These are phyloP conservation scores for Agriopis aurantiaria DNA, from an alignment of 2,888 invertebrate species.

Conservation along the genomic window DNA sequence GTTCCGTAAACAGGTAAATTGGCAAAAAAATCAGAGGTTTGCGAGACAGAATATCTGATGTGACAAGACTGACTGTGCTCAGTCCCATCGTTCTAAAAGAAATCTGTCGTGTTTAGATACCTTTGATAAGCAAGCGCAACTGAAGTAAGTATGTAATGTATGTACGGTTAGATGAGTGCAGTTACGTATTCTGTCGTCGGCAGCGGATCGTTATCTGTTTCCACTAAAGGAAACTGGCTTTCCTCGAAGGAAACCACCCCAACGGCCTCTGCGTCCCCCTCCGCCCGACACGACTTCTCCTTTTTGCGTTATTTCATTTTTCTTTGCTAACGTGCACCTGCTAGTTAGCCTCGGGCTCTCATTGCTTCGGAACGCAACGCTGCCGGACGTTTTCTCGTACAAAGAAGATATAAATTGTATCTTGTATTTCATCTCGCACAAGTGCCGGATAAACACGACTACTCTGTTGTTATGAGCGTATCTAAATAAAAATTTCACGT, in stretches of 20 bases:
- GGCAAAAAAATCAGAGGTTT: neutral
- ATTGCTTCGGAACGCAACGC: slow-evolving; percentile 56
- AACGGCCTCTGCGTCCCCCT: slow-evolving; percentile 68
- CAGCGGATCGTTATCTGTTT: slow-evolving; percentile 86
- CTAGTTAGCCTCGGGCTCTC: slow-evolving; percentile 80
- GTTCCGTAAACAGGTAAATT: neutral
- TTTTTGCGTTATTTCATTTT: slow-evolving; percentile 85
- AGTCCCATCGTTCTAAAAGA: slow-evolving; percentile 58
- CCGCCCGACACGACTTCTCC: slow-evolving; percentile 71
- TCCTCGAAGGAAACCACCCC: slow-evolving; percentile 81
- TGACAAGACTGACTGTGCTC: slow-evolving; percentile 59
- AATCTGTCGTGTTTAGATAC: slow-evolving; percentile 73
- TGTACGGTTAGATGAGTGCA: slow-evolving; percentile 77
- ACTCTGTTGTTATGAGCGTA: slow-evolving; percentile 35
- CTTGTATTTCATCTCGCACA: slow-evolving; percentile 47
- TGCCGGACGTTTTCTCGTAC: slow-evolving; percentile 55
- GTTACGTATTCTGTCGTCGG: slow-evolving; percentile 85
- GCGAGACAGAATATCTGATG: slow-evolving; percentile 39
- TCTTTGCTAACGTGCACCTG: slow-evolving; percentile 83
- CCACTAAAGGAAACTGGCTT: slow-evolving; percentile 86
- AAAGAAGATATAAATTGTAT: slow-evolving; percentile 48
- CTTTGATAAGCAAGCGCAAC: slow-evolving; percentile 68
- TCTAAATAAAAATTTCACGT: slow-evolving; percentile 40
- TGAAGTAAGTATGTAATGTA: slow-evolving; percentile 65
- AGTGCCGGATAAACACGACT: slow-evolving; percentile 25